Conservation (phyloP, 2,113 vertebrate genomes). For the Struthio camelus region DNA sequence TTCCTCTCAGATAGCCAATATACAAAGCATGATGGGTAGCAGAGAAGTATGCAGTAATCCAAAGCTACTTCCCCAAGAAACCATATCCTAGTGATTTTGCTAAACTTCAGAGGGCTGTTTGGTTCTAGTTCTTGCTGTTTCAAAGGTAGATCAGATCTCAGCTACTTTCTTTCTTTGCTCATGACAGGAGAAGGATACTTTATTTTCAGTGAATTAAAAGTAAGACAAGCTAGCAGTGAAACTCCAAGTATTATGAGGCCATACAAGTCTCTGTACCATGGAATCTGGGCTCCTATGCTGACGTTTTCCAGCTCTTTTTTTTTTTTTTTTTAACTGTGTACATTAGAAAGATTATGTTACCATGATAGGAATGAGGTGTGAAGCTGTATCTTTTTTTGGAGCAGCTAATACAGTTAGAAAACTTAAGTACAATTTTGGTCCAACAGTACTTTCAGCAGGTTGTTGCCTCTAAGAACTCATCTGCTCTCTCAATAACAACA, state of each 20-base stretch:
- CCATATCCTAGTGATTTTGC: background rate
- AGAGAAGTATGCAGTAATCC: background rate
- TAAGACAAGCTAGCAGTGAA: fast-evolving
- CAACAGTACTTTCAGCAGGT: background rate
- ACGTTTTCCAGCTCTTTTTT: background rate
- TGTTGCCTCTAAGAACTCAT: background rate
- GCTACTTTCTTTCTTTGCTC: background rate
- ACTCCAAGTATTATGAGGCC: background rate
- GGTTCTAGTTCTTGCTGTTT: background rate
- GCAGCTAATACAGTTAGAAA: background rate
- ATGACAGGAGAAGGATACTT: background rate
- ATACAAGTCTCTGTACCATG: too few species aligned
- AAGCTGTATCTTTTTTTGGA: background rate
- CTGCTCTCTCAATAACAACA: background rate
- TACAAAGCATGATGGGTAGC: fast-evolving
- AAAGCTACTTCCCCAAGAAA: background rate
- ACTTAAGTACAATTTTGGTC: background rate
- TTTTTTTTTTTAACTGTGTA: background rate
- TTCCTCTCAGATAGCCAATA: background rate
- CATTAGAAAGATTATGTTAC: background rate
- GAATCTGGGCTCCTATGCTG: background rate
- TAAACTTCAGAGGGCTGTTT: background rate
- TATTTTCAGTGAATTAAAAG: background rate
- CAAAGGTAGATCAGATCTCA: background rate
- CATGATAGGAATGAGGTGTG: background rate